These are phyloP conservation scores for Melanaphis sacchari DNA, from an alignment of 1,140 invertebrate genomes.

Conservation along the genomic window DNA sequence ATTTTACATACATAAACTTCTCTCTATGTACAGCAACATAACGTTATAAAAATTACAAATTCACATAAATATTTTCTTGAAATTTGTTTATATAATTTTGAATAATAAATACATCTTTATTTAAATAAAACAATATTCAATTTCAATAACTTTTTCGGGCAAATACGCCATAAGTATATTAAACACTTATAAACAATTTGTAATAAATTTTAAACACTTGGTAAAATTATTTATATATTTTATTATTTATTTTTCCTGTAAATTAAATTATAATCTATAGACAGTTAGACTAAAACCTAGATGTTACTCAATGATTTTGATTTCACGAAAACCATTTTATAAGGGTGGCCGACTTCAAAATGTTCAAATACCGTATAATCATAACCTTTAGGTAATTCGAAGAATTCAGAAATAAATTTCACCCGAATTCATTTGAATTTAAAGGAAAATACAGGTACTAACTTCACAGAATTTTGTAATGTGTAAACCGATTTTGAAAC, in stretches of 20 bases:
- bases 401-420: not conserved
- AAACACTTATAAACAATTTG: not conserved
- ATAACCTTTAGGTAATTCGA: not conserved
- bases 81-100: conserved; percentile 11
- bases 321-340: not conserved
- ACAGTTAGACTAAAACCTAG: not conserved
- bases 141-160: not conserved
- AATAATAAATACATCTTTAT: not conserved
- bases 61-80: not conserved
- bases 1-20: not conserved
- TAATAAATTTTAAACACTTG: not conserved
- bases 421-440: not conserved
- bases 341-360: not conserved
- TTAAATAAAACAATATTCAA: not conserved
- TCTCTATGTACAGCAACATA: not conserved
- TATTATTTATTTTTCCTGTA: not conserved
- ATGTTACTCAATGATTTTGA: not conserved
- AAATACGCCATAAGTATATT: not conserved
- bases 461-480: not conserved
- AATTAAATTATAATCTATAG: not conserved
- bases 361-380: not conserved
- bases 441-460: not conserved
- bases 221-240: not conserved
- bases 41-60: not conserved
- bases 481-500: not conserved